phyloP scores from a whole-genome alignment of 2,888 invertebrate genomes.

The Osmoderma eremita region DNA sequence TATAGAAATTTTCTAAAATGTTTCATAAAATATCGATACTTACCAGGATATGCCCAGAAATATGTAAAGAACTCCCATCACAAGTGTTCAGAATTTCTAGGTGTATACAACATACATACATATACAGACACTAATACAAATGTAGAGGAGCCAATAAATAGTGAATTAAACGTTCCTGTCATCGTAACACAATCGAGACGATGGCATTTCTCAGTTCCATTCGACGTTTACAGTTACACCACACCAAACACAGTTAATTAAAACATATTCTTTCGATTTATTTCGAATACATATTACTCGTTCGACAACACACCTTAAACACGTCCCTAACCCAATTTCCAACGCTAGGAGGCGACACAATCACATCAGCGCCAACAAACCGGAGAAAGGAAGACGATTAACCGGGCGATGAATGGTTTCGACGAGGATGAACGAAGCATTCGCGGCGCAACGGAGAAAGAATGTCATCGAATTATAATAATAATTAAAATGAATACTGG shows the following conservation, averaged over 20 bases:
- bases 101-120: too few relatives aligned
- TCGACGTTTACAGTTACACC: constrained; percentile 36
- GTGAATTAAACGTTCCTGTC: constrained; percentile 32
- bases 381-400: not conserved
- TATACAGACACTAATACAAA: not conserved
- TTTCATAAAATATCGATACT: too few relatives aligned
- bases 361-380: constrained; percentile 23
- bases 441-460: constrained; percentile 34
- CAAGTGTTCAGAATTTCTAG: too few relatives aligned
- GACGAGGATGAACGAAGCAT: constrained; percentile 13
- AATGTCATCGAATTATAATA: constrained; percentile 44
- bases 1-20: too few relatives aligned
- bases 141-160: constrained; percentile 1
- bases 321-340: constrained; percentile 37
- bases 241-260: constrained; percentile 31
- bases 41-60: too few relatives aligned
- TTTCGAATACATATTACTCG: constrained; percentile 34
- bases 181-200: constrained; percentile 32
- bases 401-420: not conserved
- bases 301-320: constrained; percentile 31
- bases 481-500: constrained; percentile 41
- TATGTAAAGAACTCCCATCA: too few relatives aligned
- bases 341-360: constrained; percentile 32
- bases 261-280: constrained; percentile 38
- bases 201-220: constrained; percentile 29